Base-by-base conservation (phyloP, 2,888 invertebrate genomes). In the Netelia virgata region DNA sequence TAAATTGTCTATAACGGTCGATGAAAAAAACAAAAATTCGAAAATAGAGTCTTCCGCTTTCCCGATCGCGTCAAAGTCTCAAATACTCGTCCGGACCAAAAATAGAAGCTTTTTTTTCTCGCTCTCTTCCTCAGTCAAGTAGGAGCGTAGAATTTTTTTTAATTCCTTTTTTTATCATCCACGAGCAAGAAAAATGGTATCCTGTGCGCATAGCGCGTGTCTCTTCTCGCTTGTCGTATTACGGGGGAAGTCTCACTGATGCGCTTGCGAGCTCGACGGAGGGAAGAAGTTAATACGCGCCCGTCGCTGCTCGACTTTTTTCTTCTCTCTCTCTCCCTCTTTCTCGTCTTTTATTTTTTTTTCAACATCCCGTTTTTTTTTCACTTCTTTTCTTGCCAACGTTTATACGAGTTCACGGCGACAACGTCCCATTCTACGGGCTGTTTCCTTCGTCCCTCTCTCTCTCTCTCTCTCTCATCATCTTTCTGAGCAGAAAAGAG, bases 131-230 rank as follows among this genome's bases (percentile, higher is more conserved):
- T 73, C 76, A 59, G 61, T 73, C 69, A 36, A 36, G 36, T 36
- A 36, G 36, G 36, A 36, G 36, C 36, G 36, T 36, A 36, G 36
- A 36, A 61, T 57, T 53, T 41, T 74, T 74, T 66, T 80, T 69
- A n/a, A 23, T 74, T 64, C 70, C 77, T 80, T 86, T 88, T 88
- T 83, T 82, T 61, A 88, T 86, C 84, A 85, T 83, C 64, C 63
- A 57, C 59, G 76, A 80, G 74, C 82, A 74, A 86, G 88, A 89
- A 89, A 89, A 88, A 88, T 88, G 86, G 88, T 88, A 88, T 88
- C 89, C 89, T 87, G 88, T 80, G 75, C 59, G 66, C 55, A 74
- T 55, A 16, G 36, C 76, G 70, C 70, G 69, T 76, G 64, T 70
- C 63, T 64, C 75, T 55, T 23, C 63, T 47, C 50, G 72, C 41